phyloP scores from a whole-genome alignment of 2,888 invertebrate genomes.

The Tachystola acroxantha region DNA sequence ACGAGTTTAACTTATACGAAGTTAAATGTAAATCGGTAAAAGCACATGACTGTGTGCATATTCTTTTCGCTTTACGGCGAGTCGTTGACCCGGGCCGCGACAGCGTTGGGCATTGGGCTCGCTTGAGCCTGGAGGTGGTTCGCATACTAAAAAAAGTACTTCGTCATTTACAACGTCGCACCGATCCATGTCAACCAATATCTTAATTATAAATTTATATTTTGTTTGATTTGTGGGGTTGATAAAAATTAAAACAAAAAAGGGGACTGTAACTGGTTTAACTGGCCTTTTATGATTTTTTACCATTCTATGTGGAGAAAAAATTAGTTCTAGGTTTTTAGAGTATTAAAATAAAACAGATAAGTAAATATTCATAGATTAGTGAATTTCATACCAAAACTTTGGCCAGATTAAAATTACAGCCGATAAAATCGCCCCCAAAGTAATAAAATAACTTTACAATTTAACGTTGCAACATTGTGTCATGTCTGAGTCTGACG shows the following conservation, averaged over 20 bases:
- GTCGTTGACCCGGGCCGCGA: conserved; percentile 52
- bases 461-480: conserved; percentile 8
- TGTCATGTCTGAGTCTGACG: conserved; percentile 2
- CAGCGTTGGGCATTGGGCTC: conserved; percentile 43
- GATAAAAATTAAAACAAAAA: background rate
- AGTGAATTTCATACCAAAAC: too few relatives aligned
- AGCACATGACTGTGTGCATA: conserved; percentile 1
- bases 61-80: conserved; percentile 4
- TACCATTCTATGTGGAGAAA: too few relatives aligned
- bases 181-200: too few relatives aligned
- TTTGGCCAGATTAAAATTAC: background rate
- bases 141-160: conserved; percentile 44
- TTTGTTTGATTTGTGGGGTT: too few relatives aligned
- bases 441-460: background rate
- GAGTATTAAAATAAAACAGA: too few relatives aligned
- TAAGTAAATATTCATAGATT: too few relatives aligned
- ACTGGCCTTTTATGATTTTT: too few relatives aligned
- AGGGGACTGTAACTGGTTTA: too few relatives aligned
- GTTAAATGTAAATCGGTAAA: background rate
- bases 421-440: conserved; percentile 1
- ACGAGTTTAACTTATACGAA: too few relatives aligned
- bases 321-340: too few relatives aligned
- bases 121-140: conserved; percentile 42
- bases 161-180: background rate
- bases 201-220: too few relatives aligned